Base-by-base conservation (phyloP, 2,113 vertebrate genomes). In the Suricata suricatta region DNA sequence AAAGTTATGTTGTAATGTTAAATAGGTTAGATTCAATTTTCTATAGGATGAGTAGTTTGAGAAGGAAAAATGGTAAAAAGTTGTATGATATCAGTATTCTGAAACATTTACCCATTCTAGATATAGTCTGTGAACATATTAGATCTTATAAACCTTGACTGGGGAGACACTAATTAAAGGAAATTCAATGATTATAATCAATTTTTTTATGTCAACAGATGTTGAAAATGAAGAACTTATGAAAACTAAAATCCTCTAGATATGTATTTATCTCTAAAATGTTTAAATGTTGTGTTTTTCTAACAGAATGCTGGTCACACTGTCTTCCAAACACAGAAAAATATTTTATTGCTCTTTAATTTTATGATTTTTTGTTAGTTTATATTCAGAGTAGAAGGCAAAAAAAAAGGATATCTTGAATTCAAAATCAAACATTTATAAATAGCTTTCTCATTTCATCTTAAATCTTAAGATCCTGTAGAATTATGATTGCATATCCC, bases 351-450 rank as follows among this genome's bases (percentile, higher is more conserved):
- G 41, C 31, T 66, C 17, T 94, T 52, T 41, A 90, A 54, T 95
- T 95, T 80, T 91, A 27, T 85, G 17, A 29, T 16, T 17, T 64
- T 52, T 82, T 80, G 80, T 89, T 64, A 69, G 5, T 79, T 95
- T 89, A 50, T 64, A 50, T 88, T 94, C 6, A 77, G 15, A 12
- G 31, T 7, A 64, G 47, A 16, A 0, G 11, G 13, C 33, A 41
- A 12, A 41, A 88, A 31, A n/a, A 50, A 50, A 50, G 5, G 35
- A 60, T 66, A 12, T 54, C 31, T 96, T 90, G 31, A 94, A 41
- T 90, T 74, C 83, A 41, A 90, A 92, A 66, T 17, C 54, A 93
- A 14, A 47, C 91, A 83, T 95, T 95, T 80, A 44, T 77, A 80
- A 90, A 76, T 79, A 80, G 16, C 7, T n/a, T 64, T 47, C 8